Base-by-base conservation (phyloP, 2,888 invertebrate species). In the Hyposoter dolosus region DNA sequence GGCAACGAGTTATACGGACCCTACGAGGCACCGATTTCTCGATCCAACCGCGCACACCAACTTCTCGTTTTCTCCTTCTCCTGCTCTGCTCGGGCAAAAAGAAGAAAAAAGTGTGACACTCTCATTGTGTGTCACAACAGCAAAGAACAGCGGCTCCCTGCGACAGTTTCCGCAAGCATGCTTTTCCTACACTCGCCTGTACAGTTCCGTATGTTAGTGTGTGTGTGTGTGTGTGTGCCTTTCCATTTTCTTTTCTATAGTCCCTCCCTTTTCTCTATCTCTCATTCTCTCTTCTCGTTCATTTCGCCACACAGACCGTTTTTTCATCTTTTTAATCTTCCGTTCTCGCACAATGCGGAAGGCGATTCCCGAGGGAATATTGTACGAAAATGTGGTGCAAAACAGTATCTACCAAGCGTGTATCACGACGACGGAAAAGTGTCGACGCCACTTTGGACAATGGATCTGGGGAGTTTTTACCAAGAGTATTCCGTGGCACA, bases 31-130 rank as follows among this genome's bases (percentile, higher is more conserved):
- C 17, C 87, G 83, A 84, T 82, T 83, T 86, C 45, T 56, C 83
- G 74, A 82, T 86, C 77, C 66, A 43, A 32, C 43, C 66, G 47
- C 17, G 56, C 45, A 17, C 28, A 9, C 45, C 45, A 43, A 69
- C 15, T 53, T 35, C 60, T 47, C 43, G 23, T 71, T 72, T 71
- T 50, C 43, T n/a, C 63, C 50, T 78, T 45, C 43, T n/a, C 45
- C 23, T 50, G 32, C 32, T 35, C 69, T 45, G 32, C 53, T 50
- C 45, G 9, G 28, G 65, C 19, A 28, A 47, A 47, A 68, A 28
- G 23, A 32, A 17, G n/a, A 79, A 90, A 90, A 90, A 89, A 89
- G 87, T 85, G 88, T 91, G 91, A 90, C 90, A 89, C 90, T 89
- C 88, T 89, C 90, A 92, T 92, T 91, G 91, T 91, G 89, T 75